Evolutionary conservation across 2,113 vertebrate species (phyloP).

Genomic region (Chamaetylas fuelleborni): DNA sequence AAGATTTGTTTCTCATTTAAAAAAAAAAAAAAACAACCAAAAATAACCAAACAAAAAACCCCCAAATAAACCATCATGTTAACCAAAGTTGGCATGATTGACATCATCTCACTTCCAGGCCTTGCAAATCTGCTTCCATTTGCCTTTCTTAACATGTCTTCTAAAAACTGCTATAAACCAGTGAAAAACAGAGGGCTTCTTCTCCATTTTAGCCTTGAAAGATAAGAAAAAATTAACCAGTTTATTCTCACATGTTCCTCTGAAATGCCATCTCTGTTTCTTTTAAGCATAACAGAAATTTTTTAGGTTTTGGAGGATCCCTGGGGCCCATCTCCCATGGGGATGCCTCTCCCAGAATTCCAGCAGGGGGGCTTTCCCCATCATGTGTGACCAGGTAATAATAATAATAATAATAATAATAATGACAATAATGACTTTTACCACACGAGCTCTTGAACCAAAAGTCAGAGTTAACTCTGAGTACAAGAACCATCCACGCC

Average conservation of each 20-base stretch:
- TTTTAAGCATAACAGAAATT: background rate
- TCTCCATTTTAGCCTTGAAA: background rate
- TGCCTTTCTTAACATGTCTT: background rate
- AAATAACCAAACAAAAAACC: background rate
- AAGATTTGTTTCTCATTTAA: background rate
- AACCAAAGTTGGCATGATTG: background rate
- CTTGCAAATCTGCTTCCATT: background rate
- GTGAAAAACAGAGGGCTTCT: background rate
- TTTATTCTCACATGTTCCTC: background rate
- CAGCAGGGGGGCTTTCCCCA: background rate
- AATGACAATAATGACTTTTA: background rate
- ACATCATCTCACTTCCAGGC: background rate
- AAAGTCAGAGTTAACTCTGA: background rate
- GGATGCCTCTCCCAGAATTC: background rate
- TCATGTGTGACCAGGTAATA: fast-evolving
- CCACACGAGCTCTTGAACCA: background rate
- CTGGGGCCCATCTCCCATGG: background rate
- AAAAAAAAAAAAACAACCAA: too few species aligned
- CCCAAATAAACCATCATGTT: background rate
- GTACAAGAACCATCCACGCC: background rate
- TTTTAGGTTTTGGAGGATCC: background rate
- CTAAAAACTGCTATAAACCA: background rate
- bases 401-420: background rate
- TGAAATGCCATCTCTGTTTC: background rate
- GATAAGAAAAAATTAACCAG: background rate